Evolutionary conservation across 2,888 invertebrate species (phyloP), one percentile per base, ranked within the genome.

Genomic region (Apotomis betuletana): DNA sequence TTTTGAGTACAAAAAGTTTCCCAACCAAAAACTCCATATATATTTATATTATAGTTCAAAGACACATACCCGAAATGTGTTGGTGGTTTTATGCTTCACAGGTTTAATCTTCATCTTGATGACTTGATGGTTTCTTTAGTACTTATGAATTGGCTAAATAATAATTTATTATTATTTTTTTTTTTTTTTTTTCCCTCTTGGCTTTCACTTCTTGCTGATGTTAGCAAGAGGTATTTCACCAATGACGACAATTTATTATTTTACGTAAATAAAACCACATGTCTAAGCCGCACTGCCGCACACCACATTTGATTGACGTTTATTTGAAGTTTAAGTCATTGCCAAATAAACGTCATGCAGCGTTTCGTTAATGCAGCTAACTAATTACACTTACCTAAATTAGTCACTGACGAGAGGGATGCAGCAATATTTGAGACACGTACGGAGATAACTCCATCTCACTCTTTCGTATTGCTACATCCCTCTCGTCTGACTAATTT

Each of bases 41-140:
- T 0, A 58, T n/a, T 13, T 75, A 75, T 67, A 67, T 71, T 73
- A 55, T 15, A 64, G n/a, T 57, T 55, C 41, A 63, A 61, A 58
- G 64, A 38, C 63, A 82, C 89, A 88, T 94, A 97, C 97, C 92
- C 96, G 95, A 91, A 97, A 97, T 5, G 96, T 96, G 81, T 97
- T 97, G 0, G 94, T 93, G 74, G 95, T 94, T 90, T 97, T 97
- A 78, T 96, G 96, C 82, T 96, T 95, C 49, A 92, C 87, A 12
- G 96, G 95, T 94, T 96, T 96, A 78, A 94, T 95, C 87, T 96
- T 96, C 96, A 96, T 96, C 77, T 85, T 94, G 74, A 55, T 27
- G 10, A 58, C 77, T 85, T 94, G 74, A 55, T 27, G 10, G 60
- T 60, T 59, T 57, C 61, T 67, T 64, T 70, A 46, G 38, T 49